phyloP scores from a whole-genome alignment of 2,797 vertebrate genomes.

The Aphelocoma californica region DNA sequence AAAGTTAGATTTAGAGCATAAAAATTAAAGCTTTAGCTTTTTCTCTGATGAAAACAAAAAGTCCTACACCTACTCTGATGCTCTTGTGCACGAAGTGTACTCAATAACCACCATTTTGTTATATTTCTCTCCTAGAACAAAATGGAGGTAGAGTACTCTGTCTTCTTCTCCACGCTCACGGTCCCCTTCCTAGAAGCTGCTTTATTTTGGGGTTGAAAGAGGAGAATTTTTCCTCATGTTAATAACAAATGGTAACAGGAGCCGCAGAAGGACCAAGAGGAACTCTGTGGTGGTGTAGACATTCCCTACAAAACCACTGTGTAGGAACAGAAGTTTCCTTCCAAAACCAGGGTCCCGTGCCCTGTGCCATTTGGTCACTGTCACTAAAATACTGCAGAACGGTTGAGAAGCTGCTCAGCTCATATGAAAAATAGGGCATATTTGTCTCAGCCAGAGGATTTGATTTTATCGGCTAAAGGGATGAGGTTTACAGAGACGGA shows the following conservation, averaged over 20 bases:
- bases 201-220: background rate
- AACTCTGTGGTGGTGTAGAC: background rate
- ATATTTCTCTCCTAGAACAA: background rate
- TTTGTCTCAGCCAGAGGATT: conserved; percentile 44
- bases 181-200: background rate
- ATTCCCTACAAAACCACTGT: background rate
- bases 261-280: background rate
- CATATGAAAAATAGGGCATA: conserved; percentile 27
- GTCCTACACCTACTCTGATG: background rate
- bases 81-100: background rate
- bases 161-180: background rate
- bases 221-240: background rate
- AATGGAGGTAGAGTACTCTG: background rate
- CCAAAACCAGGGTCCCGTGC: rapidly evolving
- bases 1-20: background rate
- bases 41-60: background rate
- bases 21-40: background rate
- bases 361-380: conserved; percentile 27
- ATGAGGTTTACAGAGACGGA: conserved; percentile 7
- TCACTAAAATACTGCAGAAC: background rate
- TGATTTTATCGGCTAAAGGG: conserved; percentile 44
- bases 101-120: conserved; percentile 19
- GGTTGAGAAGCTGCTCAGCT: conserved; percentile 5
- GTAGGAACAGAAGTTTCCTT: background rate
- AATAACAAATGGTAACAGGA: background rate